phyloP scores from a whole-genome alignment of 35 echinoderm and acorn worm species.

The Holothuria glaberrima region DNA sequence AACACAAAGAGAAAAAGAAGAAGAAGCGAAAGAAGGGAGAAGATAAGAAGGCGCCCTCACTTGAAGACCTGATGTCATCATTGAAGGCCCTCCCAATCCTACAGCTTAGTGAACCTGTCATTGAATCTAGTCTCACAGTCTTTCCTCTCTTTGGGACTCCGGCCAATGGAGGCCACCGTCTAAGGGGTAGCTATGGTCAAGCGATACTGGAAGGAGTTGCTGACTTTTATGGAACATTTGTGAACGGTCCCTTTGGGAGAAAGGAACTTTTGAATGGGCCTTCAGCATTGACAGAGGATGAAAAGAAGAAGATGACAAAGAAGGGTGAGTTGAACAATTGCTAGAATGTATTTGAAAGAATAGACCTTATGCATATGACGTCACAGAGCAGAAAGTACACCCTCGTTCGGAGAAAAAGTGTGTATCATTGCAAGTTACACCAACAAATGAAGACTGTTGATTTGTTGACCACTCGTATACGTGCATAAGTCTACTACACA shows the following conservation, averaged over 20 bases:
- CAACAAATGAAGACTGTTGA: too few relatives aligned
- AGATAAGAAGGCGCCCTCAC: constrained; percentile 53
- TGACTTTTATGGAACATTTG: constrained; percentile 85
- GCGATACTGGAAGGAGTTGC: constrained; percentile 88
- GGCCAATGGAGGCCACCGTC: constrained; percentile 72
- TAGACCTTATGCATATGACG: too few relatives aligned
- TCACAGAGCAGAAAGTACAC: too few relatives aligned
- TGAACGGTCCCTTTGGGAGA: constrained; percentile 74
- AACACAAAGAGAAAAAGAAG: constrained; percentile 93
- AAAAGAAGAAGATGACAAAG: constrained; percentile 50
- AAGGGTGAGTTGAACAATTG: constrained; percentile 18
- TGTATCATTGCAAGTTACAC: too few relatives aligned
- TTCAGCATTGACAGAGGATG: constrained; percentile 57
- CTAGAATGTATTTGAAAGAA: too few relatives aligned
- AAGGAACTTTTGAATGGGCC: constrained; percentile 80
- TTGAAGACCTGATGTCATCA: constrained; percentile 88
- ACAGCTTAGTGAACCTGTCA: constrained; percentile 83
- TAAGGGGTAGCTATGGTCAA: constrained; percentile 87
- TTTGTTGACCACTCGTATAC: too few relatives aligned
- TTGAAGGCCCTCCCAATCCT: constrained; percentile 88
- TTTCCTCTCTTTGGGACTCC: constrained; percentile 81
- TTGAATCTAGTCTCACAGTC: constrained; percentile 77
- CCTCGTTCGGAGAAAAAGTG: too few relatives aligned
- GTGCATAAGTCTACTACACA: too few relatives aligned
- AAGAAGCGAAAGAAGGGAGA: constrained; percentile 63